Evolutionary conservation across 2,113 vertebrate genomes (phyloP), one percentile per base, ranked within the genome.

Genomic region (Paracanthobrama guichenoti): DNA sequence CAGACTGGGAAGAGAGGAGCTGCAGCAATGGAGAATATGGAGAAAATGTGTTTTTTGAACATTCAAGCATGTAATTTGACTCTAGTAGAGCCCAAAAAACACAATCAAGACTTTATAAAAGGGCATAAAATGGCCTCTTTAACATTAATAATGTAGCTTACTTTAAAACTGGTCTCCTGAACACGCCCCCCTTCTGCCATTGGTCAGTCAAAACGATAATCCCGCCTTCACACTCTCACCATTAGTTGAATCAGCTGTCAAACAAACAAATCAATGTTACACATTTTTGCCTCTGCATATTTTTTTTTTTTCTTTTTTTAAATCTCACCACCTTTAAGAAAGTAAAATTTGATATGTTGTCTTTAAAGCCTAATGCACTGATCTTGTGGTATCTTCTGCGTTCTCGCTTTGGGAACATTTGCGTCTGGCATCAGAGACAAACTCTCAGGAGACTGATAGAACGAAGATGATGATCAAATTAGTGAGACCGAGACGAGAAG

Each of bases 401-500:
- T 11, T 7, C 2, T 69, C 31, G 2, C n/a, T 69, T 66, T 12
- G 66, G 31, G 9, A 22, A 46, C 69, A 26, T 73, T 8, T 22
- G 14, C 22, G 42, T 53, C 12, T 44, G 44, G 46, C n/a, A 64
- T 46, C 28, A 69, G 14, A 73, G 62, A 28, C 28, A 35, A 44
- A 28, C 3, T 73, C 69, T 46, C 69, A 48, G 22, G 69, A 18
- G 50, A 81, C 6, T 35, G 24, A 64, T 24, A 84, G 84, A 73
- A 77, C 7, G 22, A 24, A 69, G 64, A 46, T 79, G 82, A 71
- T 64, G 73, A 62, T 62, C 81, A 72, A 81, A 81, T 75, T 26
- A 24, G 39, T 24, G 66, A 42, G 64, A 81, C 24, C 26, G 62
- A 22, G 82, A 53, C 13, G 55, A 59, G 83, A 89, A 80, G 72